Base-by-base conservation (phyloP, 2,888 invertebrate genomes). In the Caenorhabditis sp. region DNA sequence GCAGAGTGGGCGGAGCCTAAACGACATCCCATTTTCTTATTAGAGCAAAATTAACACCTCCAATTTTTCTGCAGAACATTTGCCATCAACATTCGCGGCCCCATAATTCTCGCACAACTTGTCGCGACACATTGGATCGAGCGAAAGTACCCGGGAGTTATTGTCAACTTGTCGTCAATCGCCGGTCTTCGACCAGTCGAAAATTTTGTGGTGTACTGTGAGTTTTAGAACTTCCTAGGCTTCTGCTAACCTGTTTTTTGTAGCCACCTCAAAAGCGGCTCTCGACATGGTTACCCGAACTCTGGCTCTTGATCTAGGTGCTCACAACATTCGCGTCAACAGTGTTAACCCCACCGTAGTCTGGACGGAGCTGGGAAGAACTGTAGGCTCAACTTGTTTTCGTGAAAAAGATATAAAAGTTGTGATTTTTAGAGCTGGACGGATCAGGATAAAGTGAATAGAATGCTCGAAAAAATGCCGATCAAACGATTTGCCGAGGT, bases 271-370 rank as follows among this genome's bases (percentile, higher is more conserved):
- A 0, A 97, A 97, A 89, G 94, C 93, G 4, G 95, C 95, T 0
- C 90, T 97, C 0, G 95, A 97, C 85, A 92, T 93, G 50, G 89
- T 95, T 71, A 93, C 94, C 0, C 91, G 92, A 81, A 92, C 92
- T 0, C 92, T 95, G 91, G 95, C 96, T 0, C 86, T 93, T 57
- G 96, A 97, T 89, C 90, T 95, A 26, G 96, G 95, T 0, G 91
- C 92, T 0, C 90, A 92, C 26, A 78, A 89, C 86, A 95, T 97
- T 81, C 92, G 97, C 23, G 93, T 93, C 0, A 97, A 97, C 88
- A 91, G 92, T n/a, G 93, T 97, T 0, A 95, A 95, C 89, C 97
- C 97, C 0, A 97, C 96, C 0, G 95, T 95, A 0, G 93, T 95
- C n/a, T 90, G 95, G 91, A 97, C 97, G 0, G 93, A 92, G 62